Conservation (phyloP, 92 coral and sea anemone species). For the Actinostola sp. region DNA sequence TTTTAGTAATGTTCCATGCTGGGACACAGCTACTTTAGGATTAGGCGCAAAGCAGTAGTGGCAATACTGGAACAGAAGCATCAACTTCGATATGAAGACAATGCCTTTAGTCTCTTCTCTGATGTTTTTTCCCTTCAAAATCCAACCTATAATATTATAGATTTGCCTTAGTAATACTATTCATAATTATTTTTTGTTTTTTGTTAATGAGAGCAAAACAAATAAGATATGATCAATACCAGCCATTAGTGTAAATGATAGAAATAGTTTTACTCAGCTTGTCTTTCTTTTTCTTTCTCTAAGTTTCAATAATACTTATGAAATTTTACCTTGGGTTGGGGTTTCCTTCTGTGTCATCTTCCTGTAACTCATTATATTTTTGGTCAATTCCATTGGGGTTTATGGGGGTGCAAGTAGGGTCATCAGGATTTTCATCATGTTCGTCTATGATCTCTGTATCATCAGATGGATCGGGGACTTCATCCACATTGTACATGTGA, state of each 20-base stretch:
- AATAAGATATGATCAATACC: not conserved
- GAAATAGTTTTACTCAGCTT: not conserved
- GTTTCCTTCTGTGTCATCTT: not conserved
- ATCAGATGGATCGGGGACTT: too few relatives aligned
- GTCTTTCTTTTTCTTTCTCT: not conserved
- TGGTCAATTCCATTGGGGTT: not conserved
- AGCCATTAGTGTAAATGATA: not conserved
- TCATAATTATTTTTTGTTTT: not conserved
- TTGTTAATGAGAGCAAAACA: not conserved
- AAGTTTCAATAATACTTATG: not conserved
- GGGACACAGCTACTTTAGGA: conserved; percentile 27
- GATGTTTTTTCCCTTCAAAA: conserved; percentile 1
- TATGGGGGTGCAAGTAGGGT: too few relatives aligned
- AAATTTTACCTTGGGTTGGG: not conserved
- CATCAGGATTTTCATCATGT: too few relatives aligned
- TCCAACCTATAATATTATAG: not conserved
- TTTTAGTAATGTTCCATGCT: conserved; percentile 32
- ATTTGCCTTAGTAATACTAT: not conserved
- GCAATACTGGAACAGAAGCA: conserved; percentile 29
- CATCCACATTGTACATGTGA: too few relatives aligned
- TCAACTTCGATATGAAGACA: conserved; percentile 35
- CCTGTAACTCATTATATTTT: not conserved
- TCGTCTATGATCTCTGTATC: too few relatives aligned
- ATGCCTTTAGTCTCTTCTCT: conserved; percentile 49
- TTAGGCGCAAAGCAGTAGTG: conserved; percentile 20